phyloP scores from a whole-genome alignment of 2,888 invertebrate species.

The Rotaria socialis region DNA sequence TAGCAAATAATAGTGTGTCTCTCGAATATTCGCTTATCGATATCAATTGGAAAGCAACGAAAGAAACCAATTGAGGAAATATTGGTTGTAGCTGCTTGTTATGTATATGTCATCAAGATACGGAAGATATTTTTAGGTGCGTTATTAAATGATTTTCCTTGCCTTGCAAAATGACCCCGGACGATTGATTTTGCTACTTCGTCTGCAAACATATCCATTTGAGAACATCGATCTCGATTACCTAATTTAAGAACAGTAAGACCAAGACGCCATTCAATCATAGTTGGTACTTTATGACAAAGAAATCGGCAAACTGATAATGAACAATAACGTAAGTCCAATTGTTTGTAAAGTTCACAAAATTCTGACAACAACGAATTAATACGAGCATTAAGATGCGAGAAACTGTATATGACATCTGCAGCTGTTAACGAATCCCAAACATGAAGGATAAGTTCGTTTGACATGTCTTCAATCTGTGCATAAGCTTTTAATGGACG shows the following conservation, averaged over 20 bases:
- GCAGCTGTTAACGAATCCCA: not conserved
- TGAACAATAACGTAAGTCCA: not conserved
- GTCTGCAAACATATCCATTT: not conserved
- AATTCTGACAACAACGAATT: not conserved
- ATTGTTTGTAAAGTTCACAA: not conserved
- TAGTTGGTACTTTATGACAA: not conserved
- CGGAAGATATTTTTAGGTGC: not conserved
- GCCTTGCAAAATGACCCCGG: not conserved
- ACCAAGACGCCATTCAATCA: not conserved
- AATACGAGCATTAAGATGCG: not conserved
- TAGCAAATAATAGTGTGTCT: not conserved
- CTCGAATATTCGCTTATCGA: not conserved
- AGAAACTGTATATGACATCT: not conserved
- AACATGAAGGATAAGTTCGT: not conserved
- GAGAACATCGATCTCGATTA: not conserved
- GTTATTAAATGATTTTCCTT: not conserved
- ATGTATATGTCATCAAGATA: not conserved
- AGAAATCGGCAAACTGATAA: not conserved
- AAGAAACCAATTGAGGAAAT: not conserved
- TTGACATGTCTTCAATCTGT: not conserved
- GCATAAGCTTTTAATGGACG: too few relatives aligned
- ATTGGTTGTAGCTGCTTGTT: not conserved
- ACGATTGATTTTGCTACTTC: not conserved
- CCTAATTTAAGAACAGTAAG: not conserved
- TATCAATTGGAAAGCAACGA: not conserved